phyloP scores from a whole-genome alignment of 1,140 invertebrate genomes.

The Drosophila prosaltans region DNA sequence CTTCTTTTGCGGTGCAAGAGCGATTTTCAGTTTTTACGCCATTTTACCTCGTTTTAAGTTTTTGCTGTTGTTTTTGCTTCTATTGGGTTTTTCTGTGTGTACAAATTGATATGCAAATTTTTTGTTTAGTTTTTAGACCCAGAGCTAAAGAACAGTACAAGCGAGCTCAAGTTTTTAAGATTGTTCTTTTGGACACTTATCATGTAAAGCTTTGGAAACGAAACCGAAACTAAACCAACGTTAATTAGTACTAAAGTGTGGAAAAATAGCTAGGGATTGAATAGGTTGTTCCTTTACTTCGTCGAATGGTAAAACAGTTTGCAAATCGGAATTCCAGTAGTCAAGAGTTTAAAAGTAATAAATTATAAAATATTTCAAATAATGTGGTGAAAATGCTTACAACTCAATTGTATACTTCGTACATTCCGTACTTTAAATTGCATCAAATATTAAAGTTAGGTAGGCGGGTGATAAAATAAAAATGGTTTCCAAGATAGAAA shows the following conservation, averaged over 20 bases:
- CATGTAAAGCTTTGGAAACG: slow-evolving; percentile 5
- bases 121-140: slow-evolving; percentile 44
- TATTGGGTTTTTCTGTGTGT: slow-evolving; percentile 33
- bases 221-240: slow-evolving; percentile 37
- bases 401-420: no score
- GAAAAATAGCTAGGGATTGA: neutral
- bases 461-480: no score
- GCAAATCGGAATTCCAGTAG: no score
- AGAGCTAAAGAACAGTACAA: neutral
- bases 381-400: no score
- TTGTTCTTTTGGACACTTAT: slow-evolving; percentile 6
- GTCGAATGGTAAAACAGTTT: no score
- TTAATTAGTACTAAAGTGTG: slow-evolving; percentile 77
- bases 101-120: slow-evolving; percentile 83
- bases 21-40: slow-evolving; percentile 74
- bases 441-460: no score
- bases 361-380: no score
- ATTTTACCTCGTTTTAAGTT: slow-evolving; percentile 48
- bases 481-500: no score
- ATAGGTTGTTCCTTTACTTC: neutral
- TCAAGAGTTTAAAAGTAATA: no score
- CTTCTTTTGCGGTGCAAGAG: slow-evolving; percentile 40
- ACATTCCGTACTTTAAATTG: no score
- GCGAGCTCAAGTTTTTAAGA: slow-evolving; percentile 23
- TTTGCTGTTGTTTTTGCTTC: slow-evolving; percentile 22